A percentile compares a stretch with the other conserved stretches of the same genome.
Conservation (phyloP, 2,888 invertebrate genomes). For the Phrixothrix hirtus region DNA sequence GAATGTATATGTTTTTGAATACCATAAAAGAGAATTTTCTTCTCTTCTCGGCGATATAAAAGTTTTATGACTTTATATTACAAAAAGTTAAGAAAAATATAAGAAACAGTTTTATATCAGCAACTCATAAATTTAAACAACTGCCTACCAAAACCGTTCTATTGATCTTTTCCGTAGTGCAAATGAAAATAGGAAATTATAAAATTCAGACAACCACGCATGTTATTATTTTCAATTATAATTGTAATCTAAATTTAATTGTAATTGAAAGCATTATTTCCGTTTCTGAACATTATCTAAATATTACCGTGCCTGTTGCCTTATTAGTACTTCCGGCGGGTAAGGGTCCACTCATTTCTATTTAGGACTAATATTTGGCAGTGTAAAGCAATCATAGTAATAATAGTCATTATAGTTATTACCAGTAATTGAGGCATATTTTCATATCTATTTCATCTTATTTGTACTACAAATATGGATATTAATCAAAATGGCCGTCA, state of each 20-base stretch:
- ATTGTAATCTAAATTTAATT: neutral
- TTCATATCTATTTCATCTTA: slow-evolving; percentile 6
- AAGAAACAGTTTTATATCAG: neutral
- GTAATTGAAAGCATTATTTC: neutral
- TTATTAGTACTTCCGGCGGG: neutral
- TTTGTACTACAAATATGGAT: slow-evolving; percentile 7
- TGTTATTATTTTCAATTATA: neutral
- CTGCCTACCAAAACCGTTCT: no score
- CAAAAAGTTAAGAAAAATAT: neutral
- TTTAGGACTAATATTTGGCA: slow-evolving; percentile 1
- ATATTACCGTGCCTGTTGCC: slow-evolving; percentile 1
- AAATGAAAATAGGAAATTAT: no score
- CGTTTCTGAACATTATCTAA: slow-evolving; percentile 1
- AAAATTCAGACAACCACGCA: no score
- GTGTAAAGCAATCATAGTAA: slow-evolving; percentile 11
- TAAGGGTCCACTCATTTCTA: neutral
- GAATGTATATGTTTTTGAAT: neutral
- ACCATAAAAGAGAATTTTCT: neutral
- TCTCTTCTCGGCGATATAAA: neutral
- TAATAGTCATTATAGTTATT: slow-evolving; percentile 5
- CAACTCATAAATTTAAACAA: neutral
- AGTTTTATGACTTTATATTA: neutral
- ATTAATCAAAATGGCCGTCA: slow-evolving; percentile 6
- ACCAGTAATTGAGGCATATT: slow-evolving; percentile 5
- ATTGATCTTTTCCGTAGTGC: neutral